phyloP scores from a whole-genome alignment of 1,140 invertebrate genomes.

The Calosoma granatense region DNA sequence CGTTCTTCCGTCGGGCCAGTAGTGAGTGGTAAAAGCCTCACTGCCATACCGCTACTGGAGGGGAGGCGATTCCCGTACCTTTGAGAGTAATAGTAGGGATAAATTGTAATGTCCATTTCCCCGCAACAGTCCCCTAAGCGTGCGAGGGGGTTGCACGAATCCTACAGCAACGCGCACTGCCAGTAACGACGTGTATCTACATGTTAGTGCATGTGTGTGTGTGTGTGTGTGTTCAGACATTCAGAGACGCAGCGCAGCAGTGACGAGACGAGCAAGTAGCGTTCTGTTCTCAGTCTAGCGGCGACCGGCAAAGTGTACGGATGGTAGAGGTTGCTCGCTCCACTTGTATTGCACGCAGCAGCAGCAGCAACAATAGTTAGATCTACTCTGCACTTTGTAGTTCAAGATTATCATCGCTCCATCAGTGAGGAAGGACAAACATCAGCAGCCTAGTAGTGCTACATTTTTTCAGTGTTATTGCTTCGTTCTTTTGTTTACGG shows the following conservation, averaged over 20 bases:
- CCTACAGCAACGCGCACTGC: no score
- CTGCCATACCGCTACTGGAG: neutral
- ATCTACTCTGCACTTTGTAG: no score
- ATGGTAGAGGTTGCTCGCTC: neutral
- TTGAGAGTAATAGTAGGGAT: conserved; percentile 6
- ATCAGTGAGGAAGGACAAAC: no score
- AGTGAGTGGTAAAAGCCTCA: neutral
- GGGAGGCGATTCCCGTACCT: neutral
- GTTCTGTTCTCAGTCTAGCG: conserved; percentile 1
- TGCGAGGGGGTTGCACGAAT: neutral
- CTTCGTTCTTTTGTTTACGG: no score
- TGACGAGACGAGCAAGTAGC: neutral
- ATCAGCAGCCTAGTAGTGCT: no score
- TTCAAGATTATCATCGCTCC: neutral
- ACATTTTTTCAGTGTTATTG: no score
- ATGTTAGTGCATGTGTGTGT: neutral
- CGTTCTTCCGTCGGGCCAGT: neutral
- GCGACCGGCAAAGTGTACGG: neutral
- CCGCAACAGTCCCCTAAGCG: conserved; percentile 2
- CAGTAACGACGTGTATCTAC: no score
- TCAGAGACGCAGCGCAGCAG: neutral
- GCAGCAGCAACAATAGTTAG: no score
- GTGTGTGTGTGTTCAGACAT: neutral
- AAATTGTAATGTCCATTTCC: conserved; percentile 9
- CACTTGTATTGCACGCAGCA: no score